Base-by-base conservation (phyloP, 2,113 vertebrate genomes). In the Astur gentilis region DNA sequence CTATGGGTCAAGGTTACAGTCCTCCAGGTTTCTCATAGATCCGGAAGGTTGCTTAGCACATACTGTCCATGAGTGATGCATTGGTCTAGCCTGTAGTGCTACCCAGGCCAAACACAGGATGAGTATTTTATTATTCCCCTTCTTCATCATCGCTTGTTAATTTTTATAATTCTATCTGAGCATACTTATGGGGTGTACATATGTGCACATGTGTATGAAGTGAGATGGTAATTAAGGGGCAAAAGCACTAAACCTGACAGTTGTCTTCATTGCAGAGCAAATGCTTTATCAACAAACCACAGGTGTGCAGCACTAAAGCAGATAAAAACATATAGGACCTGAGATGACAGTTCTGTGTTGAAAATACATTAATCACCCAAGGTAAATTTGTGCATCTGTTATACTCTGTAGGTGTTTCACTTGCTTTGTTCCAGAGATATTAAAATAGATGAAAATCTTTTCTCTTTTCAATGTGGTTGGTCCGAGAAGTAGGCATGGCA, bases 331-430 rank as follows among this genome's bases (percentile, higher is more conserved):
- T 93, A 64, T 50, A 96, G 58, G 40, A 50, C 50, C 95, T 72
- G 49, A 93, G 36, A 88, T 91, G 95, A 90, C 95, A 92, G 67
- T 83, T 94, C 62, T 66, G 42, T 62, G 71, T 36, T 87, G 84
- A 94, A 93, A 78, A 94, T 94, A 71, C 81, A 95, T 87, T 94
- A 89, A 93, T 89, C 73, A 95, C 38, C 38, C 27, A 52, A 36
- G 62, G 49, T 73, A 90, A 89, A 95, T 67, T 75, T 89, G 66
- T 67, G 65, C 80, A 96, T 93, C 94, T 97, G 94, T 79, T 97
- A 83, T 50, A 89, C 71, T 60, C 84, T 58, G 58, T 86, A 84
- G 91, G 34, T 83, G 49, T 50, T 96, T 55, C 78, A 61, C 85
- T 93, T 69, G 40, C 60, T 79, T 93, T 90, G 26, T 57, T 97